Evolutionary conservation across 2,888 invertebrate species (phyloP).

Genomic region (Andrena chrysosceles): DNA sequence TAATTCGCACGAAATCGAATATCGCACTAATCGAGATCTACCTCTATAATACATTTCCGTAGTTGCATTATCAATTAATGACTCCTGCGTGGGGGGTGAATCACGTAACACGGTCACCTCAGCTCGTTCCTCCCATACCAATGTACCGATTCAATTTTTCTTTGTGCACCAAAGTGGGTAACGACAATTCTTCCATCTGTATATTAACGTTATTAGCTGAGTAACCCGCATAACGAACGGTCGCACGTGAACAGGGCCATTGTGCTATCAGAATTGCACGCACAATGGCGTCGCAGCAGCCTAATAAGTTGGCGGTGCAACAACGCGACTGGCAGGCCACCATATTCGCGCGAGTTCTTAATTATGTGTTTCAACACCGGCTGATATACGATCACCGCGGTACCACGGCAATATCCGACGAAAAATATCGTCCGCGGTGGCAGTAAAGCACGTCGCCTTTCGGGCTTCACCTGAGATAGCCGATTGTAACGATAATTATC

Average conservation of each 20-base stretch:
- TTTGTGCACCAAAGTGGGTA: background rate
- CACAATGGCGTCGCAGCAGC: slow-evolving; percentile 64
- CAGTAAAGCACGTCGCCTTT: slow-evolving; percentile 62
- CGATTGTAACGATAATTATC: slow-evolving; percentile 64
- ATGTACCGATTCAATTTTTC: background rate
- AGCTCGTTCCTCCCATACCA: too few species aligned
- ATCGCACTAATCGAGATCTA: too few species aligned
- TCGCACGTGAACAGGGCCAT: slow-evolving; percentile 57
- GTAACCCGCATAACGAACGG: slow-evolving; percentile 60
- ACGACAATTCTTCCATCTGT: slow-evolving; percentile 36
- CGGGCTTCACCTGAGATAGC: slow-evolving; percentile 62
- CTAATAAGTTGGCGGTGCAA: slow-evolving; percentile 66
- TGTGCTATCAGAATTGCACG: slow-evolving; percentile 50
- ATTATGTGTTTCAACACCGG: slow-evolving; percentile 73
- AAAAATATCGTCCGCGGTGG: slow-evolving; percentile 63
- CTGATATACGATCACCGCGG: slow-evolving; percentile 67
- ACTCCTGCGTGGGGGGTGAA: background rate
- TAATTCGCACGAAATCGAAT: too few species aligned
- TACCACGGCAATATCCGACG: slow-evolving; percentile 52
- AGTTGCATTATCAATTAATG: too few species aligned
- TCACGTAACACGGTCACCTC: background rate
- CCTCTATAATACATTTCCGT: too few species aligned
- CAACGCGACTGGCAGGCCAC: slow-evolving; percentile 65
- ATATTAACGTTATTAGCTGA: slow-evolving; percentile 67
- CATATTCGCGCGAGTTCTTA: slow-evolving; percentile 75